Evolutionary conservation across 1,140 invertebrate species (phyloP), one percentile per base, ranked within the genome.

Genomic region (Oryzaephilus surinamensis): DNA sequence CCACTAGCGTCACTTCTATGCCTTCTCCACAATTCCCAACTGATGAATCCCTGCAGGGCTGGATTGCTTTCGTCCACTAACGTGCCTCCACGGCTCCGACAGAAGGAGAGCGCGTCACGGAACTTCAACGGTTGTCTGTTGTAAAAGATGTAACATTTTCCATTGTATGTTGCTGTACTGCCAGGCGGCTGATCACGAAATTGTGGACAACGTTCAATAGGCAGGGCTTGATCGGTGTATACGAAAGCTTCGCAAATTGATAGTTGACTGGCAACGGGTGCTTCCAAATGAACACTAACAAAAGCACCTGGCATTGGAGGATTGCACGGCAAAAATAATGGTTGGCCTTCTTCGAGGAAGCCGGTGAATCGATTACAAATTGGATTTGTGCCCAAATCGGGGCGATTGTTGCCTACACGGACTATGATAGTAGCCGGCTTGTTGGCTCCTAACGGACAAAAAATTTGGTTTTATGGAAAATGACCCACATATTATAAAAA

Each of bases 191-290:
- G 88, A 57, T 94, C 89, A 16, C 89, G 62, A 62, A 93, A 93
- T 45, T 90, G 85, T 1, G 90, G 90, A 62, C 90, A 95, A 19
- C 90, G 71, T 63, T 94, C 91, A 41, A 94, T 92, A 0, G 90
- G 90, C 41, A 95, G 57, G 1, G 90, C 91, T 68, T 94, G 89
- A 66, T 94, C 89, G 0, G 91, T 94, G 56, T 94, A 95, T 8
- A 94, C 90, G 55, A 95, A 94, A 0, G 88, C 85, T 65, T 95
- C 90, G 60, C 90, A 95, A n/a, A 95, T 86, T 0, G 89, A 93
- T 3, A 95, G 66, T 30, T 87, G 81, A 26, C 70, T 70, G 0
- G 74, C 71, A 4, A 71, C 67, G 0, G 77, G 66, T 0, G 77
- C 75, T 66, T 94, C 88, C 28, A 94, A 60, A 57, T 94, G 89